Conservation (phyloP, 1,140 invertebrate genomes). For the Myzus persicae region DNA sequence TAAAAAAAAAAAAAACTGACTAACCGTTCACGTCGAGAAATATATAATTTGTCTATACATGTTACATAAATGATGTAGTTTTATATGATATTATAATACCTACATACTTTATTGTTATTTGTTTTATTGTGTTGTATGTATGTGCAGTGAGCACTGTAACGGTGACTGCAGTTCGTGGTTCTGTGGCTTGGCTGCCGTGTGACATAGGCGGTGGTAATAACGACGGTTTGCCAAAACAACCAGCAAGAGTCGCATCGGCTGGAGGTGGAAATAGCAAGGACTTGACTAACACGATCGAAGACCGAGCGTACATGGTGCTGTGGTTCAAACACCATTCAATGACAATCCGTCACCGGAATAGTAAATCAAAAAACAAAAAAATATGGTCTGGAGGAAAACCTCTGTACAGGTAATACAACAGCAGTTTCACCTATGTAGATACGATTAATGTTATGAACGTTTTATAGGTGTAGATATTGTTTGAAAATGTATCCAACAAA, state of each 20-base stretch:
- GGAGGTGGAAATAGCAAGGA: not conserved
- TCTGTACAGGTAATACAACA: conserved; percentile 19
- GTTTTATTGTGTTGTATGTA: not conserved
- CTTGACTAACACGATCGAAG: not conserved
- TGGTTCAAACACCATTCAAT: conserved; percentile 31
- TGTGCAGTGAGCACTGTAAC: conserved; percentile 69
- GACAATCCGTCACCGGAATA: conserved; percentile 5
- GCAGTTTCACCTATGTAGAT: not conserved
- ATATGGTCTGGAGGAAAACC: conserved; percentile 41
- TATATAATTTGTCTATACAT: not conserved
- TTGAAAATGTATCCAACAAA: not conserved
- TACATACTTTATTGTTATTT: not conserved
- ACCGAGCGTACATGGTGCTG: conserved; percentile 46
- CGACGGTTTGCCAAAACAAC: conserved; percentile 2
- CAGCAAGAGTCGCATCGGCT: not conserved
- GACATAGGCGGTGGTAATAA: conserved; percentile 68
- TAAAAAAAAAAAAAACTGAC: not conserved
- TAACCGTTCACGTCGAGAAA: not conserved
- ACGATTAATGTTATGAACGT: not conserved
- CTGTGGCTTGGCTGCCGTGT: conserved; percentile 79
- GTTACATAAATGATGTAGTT: not conserved
- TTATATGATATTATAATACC: too few species aligned
- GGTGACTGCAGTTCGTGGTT: conserved; percentile 77
- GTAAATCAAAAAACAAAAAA: not conserved
- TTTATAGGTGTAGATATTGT: not conserved